A percentile compares a stretch with the other conserved stretches of the same genome.
Evolutionary conservation across 2,113 vertebrate species (phyloP).

Genomic region (Indri indri): DNA sequence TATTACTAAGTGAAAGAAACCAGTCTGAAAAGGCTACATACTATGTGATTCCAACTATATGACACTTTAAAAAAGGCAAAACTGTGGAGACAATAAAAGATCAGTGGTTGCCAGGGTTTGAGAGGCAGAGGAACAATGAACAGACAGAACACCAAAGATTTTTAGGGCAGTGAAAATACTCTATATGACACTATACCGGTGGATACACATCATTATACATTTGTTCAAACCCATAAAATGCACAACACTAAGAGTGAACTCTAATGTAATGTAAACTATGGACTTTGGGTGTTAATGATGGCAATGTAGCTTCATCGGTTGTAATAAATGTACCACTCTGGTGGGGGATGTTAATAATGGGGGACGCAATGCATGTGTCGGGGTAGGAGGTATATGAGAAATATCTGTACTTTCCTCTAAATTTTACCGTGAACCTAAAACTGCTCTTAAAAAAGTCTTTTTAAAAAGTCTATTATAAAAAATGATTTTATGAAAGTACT

Average conservation of each 20-base stretch:
- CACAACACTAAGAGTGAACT: not conserved
- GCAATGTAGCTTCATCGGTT: not conserved
- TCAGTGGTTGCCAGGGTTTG: not conserved
- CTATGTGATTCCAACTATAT: not conserved
- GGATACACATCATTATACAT: not conserved
- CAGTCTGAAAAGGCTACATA: not conserved
- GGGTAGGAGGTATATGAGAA: not conserved
- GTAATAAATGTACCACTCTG: not conserved
- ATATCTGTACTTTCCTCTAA: not conserved
- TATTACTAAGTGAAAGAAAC: not conserved
- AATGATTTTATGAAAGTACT: not conserved
- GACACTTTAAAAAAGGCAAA: not conserved
- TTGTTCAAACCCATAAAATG: not conserved
- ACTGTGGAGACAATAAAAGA: not conserved
- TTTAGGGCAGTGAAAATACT: too few relatives aligned
- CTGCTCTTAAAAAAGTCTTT: not conserved
- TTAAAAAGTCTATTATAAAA: constrained; percentile 9
- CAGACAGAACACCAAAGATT: not conserved
- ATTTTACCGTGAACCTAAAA: not conserved
- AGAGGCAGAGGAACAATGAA: not conserved
- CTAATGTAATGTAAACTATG: not conserved
- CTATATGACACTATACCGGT: not conserved
- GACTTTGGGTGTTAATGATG: not conserved
- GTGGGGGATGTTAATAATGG: too few relatives aligned
- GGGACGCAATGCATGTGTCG: fast-evolving